These are phyloP conservation scores for Atherix ibis DNA, from an alignment of 2,888 invertebrate species.

Conservation along the genomic window DNA sequence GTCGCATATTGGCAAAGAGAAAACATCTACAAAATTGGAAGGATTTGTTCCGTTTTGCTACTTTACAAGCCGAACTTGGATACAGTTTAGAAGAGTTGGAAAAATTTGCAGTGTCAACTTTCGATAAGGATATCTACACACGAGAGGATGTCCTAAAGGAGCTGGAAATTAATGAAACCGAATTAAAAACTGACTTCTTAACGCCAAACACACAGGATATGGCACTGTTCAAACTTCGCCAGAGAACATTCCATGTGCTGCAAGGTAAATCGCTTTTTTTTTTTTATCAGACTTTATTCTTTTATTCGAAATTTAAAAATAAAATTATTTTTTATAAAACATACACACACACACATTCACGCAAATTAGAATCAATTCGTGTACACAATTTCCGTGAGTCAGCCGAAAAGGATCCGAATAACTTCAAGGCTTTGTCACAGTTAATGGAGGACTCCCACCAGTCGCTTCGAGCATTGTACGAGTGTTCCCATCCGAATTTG, in stretches of 20 bases:
- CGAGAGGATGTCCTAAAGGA: constrained; percentile 48
- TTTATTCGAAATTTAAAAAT: no score
- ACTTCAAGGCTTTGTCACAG: constrained; percentile 47
- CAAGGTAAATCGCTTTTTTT: constrained; percentile 38
- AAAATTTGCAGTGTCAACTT: constrained; percentile 41
- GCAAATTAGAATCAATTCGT: constrained; percentile 71
- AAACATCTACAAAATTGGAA: constrained; percentile 45
- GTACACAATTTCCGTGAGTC: constrained; percentile 67
- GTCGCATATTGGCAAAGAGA: constrained; percentile 55
- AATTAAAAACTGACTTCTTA: constrained; percentile 49
- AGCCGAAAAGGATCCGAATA: constrained; percentile 26
- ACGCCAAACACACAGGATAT: constrained; percentile 46
- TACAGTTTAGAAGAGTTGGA: constrained; percentile 53
- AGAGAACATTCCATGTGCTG: constrained; percentile 81
- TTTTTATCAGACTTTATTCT: no score
- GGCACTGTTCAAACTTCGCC: constrained; percentile 56
- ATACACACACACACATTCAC: no score
- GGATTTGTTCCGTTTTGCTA: constrained; percentile 48
- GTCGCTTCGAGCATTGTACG: constrained; percentile 71
- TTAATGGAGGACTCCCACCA: constrained; percentile 82
- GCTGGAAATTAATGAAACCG: constrained; percentile 40
- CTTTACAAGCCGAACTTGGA: constrained; percentile 52
- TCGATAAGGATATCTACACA: constrained; percentile 51
- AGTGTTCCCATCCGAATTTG: constrained; percentile 82
- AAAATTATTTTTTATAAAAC: no score